Base-by-base conservation (phyloP, 1,140 invertebrate genomes). In the fruit fly (Drosophila melanogaster) region DNA sequence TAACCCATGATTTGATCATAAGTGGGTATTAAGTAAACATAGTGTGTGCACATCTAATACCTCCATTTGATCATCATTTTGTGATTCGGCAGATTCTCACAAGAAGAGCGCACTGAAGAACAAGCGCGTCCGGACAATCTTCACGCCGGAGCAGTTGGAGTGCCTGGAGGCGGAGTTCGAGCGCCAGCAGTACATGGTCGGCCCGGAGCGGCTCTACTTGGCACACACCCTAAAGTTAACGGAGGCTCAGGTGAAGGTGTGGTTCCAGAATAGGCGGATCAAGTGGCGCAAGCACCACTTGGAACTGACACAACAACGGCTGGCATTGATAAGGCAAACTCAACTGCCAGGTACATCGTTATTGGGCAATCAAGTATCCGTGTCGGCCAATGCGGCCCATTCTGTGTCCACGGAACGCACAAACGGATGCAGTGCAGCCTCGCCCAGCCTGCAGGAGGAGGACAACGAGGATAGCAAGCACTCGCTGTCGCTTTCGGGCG, bases 201-300 rank as follows among this genome's bases (percentile, higher is more conserved):
- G 98, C 0, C 97, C 97, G 0, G 98, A 98, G 92, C 93, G 98
- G 72, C 93, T 97, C 0, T 97, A 98, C 83, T 93, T 99, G 40
- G 98, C 98, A 0, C 96, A 97, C 79, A 95, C 96, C 0, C 93
- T 99, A 1, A 95, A 97, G 65, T 93, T 99, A 1, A 98, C 97
- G 0, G 98, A 99, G 92, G 97, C 97, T 4, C 97, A 98, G 94
- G 96, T 99, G 0, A 99, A 99, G 93, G 98, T 99, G 1, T 99
- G 98, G 98, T 99, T 99, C 92, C 98, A 98, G 93, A 99, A 99
- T 92, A 94, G 98, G 22, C 94, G 98, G 30, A 99, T 99, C 71
- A 99, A 99, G 94, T 98, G 97, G 97, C 94, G 98, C 19, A 99
- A 99, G 85, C 96, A 98, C 79, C 97, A 98, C 78, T 93, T 98